Evolutionary conservation across 2,888 invertebrate genomes (phyloP).

Genomic region (Oligia latruncula): DNA sequence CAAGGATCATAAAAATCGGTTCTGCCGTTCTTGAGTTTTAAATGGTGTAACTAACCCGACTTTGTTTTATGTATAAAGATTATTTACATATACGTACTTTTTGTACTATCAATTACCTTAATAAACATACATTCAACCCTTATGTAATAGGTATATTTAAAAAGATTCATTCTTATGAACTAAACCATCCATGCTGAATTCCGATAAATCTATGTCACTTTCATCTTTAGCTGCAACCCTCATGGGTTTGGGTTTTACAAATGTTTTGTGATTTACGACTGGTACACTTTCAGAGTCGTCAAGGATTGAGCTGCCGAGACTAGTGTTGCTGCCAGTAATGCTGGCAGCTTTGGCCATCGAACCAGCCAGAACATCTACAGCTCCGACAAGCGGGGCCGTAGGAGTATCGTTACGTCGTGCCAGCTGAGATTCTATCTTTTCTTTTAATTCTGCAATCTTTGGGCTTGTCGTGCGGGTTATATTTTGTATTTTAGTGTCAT

Average conservation of each 20-base stretch:
- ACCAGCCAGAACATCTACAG: slow-evolving; percentile 81
- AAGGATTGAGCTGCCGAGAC: slow-evolving; percentile 86
- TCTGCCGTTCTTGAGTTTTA: too few relatives aligned
- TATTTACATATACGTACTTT: background rate
- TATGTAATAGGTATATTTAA: slow-evolving; percentile 54
- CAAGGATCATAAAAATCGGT: too few relatives aligned
- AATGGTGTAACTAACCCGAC: too few relatives aligned
- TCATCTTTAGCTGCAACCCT: slow-evolving; percentile 79
- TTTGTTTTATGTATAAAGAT: too few relatives aligned
- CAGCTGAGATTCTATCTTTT: slow-evolving; percentile 90
- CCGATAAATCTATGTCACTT: slow-evolving; percentile 86
- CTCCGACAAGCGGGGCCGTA: slow-evolving; percentile 78
- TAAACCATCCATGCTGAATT: slow-evolving; percentile 83
- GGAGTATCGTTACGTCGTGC: slow-evolving; percentile 81
- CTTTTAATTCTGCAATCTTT: slow-evolving; percentile 89
- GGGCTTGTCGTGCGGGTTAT: slow-evolving; percentile 87
- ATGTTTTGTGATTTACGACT: slow-evolving; percentile 73
- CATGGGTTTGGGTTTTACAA: slow-evolving; percentile 79
- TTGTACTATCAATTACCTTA: slow-evolving; percentile 14
- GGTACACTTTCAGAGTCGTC: slow-evolving; percentile 82
- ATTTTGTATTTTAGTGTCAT: slow-evolving; percentile 82
- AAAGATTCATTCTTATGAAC: slow-evolving; percentile 78
- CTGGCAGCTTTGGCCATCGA: slow-evolving; percentile 75
- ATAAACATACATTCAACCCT: background rate
- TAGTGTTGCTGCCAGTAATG: slow-evolving; percentile 86